A percentile compares a stretch with the other conserved stretches of the same genome.
phyloP scores from a whole-genome alignment of 2,888 invertebrate species.

The Parnassius apollo region DNA sequence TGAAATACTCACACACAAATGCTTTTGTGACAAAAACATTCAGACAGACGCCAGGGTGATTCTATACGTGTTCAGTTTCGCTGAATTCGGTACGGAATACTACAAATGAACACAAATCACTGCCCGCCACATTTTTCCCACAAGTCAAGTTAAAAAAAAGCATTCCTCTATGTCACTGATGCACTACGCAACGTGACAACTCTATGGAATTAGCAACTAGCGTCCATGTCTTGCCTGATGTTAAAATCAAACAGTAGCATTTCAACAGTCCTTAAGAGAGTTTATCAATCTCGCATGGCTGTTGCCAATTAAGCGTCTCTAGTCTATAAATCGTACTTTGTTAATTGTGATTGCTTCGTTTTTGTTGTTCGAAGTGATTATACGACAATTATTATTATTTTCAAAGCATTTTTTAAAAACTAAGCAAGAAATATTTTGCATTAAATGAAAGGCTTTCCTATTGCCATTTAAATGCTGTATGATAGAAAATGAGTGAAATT shows the following conservation, averaged over 20 bases:
- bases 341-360: constrained; percentile 14
- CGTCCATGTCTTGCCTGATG: constrained; percentile 1
- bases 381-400: constrained; percentile 12
- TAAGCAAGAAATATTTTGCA: not conserved
- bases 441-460: not conserved
- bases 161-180: too few relatives aligned
- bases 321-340: constrained; percentile 17
- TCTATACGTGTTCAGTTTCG: too few relatives aligned
- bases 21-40: too few relatives aligned
- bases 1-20: too few relatives aligned
- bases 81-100: too few relatives aligned
- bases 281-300: constrained; percentile 20
- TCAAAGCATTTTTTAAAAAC: not conserved
- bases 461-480: too few relatives aligned
- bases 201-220: not conserved
- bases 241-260: constrained; percentile 9
- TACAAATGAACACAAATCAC: too few relatives aligned
- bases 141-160: too few relatives aligned
- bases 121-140: too few relatives aligned
- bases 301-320: constrained; percentile 16
- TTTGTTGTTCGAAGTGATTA: constrained; percentile 10
- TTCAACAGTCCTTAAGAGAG: constrained; percentile 1
- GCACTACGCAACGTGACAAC: not conserved
- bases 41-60: too few relatives aligned
- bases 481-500: too few relatives aligned